Conservation (phyloP, 2,888 invertebrate species). For the Troides helena region DNA sequence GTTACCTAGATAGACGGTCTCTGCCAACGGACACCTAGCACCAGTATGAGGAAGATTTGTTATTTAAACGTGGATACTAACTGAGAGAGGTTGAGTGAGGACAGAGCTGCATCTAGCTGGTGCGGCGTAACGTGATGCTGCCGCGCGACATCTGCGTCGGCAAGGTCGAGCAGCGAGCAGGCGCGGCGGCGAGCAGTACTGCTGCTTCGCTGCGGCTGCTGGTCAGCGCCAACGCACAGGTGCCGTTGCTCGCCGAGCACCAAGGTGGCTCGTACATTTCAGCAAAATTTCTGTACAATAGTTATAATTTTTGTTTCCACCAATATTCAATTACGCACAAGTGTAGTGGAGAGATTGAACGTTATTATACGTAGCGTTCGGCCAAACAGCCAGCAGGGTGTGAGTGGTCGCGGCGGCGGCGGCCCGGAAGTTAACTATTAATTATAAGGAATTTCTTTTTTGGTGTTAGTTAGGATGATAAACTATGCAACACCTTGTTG, state of each 20-base stretch:
- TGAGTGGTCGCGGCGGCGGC: too few species aligned
- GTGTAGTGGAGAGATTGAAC: too few species aligned
- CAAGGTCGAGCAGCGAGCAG: constrained; percentile 58
- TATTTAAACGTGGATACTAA: background rate
- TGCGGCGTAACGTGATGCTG: constrained; percentile 39
- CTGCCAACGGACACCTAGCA: background rate
- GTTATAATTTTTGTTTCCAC: background rate
- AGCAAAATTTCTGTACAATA: constrained; percentile 6
- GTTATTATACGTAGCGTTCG: too few species aligned
- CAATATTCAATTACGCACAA: background rate
- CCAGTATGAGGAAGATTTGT: background rate
- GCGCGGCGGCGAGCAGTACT: constrained; percentile 41
- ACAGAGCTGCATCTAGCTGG: constrained; percentile 18
- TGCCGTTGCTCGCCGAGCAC: constrained; percentile 56
- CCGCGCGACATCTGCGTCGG: constrained; percentile 41
- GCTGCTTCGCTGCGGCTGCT: constrained; percentile 47
- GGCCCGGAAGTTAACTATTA: too few species aligned
- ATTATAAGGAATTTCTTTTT: too few species aligned
- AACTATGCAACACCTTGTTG: too few species aligned
- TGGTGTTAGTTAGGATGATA: too few species aligned
- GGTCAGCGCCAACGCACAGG: constrained; percentile 51
- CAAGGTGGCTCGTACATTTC: constrained; percentile 77
- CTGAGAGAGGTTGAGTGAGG: constrained; percentile 9
- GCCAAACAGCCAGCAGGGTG: too few species aligned
- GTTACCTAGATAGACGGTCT: too few species aligned